Percentiles rank a stretch among this genome's conserved stretches.
Evolutionary conservation across 2,888 invertebrate species (phyloP).

Genomic region (Chorisops tibialis): DNA sequence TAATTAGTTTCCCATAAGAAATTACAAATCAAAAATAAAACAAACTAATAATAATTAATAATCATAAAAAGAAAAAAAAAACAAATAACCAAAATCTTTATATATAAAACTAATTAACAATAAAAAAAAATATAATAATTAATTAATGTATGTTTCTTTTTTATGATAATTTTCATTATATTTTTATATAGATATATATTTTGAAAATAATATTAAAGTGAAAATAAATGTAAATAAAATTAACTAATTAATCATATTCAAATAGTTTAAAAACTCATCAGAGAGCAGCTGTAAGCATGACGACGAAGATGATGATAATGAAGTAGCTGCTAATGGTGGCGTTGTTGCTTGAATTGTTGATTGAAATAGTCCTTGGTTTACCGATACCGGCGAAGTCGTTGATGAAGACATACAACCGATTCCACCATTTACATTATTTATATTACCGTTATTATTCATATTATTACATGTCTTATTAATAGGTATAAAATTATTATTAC

Average conservation of each 20-base stretch:
- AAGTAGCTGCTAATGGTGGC: background rate
- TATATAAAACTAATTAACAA: slow-evolving; percentile 21
- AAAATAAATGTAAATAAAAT: slow-evolving; percentile 34
- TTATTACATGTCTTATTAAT: slow-evolving; percentile 22
- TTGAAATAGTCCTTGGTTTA: background rate
- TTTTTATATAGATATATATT: slow-evolving; percentile 9
- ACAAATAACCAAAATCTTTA: slow-evolving; percentile 7
- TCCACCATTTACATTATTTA: background rate
- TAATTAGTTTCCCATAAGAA: no score
- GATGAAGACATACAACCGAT: slow-evolving; percentile 29
- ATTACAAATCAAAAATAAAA: no score
- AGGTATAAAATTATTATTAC: slow-evolving; percentile 25
- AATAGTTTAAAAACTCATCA: slow-evolving; percentile 61
- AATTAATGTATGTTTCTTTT: no score
- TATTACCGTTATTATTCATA: slow-evolving; percentile 12
- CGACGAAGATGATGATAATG: slow-evolving; percentile 41
- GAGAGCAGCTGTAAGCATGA: slow-evolving; percentile 61
- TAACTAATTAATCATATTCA: slow-evolving; percentile 59
- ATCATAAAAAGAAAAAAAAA: no score
- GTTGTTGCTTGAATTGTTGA: background rate
- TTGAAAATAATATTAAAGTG: slow-evolving; percentile 22
- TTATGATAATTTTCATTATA: slow-evolving; percentile 2
- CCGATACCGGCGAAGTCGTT: slow-evolving; percentile 31
- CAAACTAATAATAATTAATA: slow-evolving; percentile 10
- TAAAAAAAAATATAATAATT: slow-evolving; percentile 13